A percentile compares a stretch with the other conserved stretches of the same genome.
Evolutionary conservation across 2,888 invertebrate species (phyloP).

Genomic region (Chrysomela aeneicollis): DNA sequence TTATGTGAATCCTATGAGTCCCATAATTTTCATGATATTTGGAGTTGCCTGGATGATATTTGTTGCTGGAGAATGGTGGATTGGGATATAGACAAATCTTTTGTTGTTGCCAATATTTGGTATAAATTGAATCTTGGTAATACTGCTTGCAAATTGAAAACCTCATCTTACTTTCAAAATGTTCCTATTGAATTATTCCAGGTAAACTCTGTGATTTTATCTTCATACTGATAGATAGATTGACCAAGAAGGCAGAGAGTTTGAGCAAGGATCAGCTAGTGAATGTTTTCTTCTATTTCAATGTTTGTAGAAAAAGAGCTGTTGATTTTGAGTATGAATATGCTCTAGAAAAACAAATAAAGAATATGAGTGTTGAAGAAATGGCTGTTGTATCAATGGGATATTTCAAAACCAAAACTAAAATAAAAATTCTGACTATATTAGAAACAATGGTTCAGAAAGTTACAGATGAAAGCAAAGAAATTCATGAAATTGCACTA

Average conservation of each 20-base stretch:
- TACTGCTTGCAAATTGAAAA: background rate
- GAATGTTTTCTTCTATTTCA: slow-evolving; percentile 73
- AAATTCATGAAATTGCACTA: slow-evolving; percentile 71
- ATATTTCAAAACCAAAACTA: slow-evolving; percentile 79
- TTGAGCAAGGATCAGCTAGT: slow-evolving; percentile 71
- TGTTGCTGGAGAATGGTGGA: slow-evolving; percentile 63
- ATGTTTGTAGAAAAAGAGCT: slow-evolving; percentile 66
- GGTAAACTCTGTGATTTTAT: slow-evolving; percentile 67
- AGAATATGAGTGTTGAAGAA: slow-evolving; percentile 70
- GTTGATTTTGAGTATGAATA: slow-evolving; percentile 73
- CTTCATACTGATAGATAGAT: slow-evolving; percentile 64
- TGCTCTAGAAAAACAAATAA: slow-evolving; percentile 63
- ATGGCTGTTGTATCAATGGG: slow-evolving; percentile 77
- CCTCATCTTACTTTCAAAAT: background rate
- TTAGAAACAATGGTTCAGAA: slow-evolving; percentile 55
- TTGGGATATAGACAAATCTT: slow-evolving; percentile 66
- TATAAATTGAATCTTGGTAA: slow-evolving; percentile 65
- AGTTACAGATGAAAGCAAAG: slow-evolving; percentile 63
- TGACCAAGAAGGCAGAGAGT: slow-evolving; percentile 66
- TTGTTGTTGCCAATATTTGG: slow-evolving; percentile 72
- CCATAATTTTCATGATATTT: slow-evolving; percentile 70
- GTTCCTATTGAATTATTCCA: slow-evolving; percentile 47
- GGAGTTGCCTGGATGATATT: slow-evolving; percentile 73
- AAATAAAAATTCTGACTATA: slow-evolving; percentile 66
- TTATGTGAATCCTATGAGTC: slow-evolving; percentile 63